phyloP scores from a whole-genome alignment of 92 coral and sea anemone species.

The Galaxea fascicularis region DNA sequence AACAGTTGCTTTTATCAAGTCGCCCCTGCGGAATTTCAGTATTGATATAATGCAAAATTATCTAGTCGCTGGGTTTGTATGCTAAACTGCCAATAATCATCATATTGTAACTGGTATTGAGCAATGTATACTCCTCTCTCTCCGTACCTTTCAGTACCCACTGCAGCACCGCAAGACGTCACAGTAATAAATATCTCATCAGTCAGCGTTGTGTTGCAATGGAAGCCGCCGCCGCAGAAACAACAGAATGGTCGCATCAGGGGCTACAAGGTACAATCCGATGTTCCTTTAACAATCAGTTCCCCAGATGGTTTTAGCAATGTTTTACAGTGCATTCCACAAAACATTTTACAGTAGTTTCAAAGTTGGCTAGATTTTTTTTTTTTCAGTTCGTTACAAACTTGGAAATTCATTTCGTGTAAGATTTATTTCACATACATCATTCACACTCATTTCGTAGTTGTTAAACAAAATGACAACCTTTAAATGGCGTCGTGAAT shows the following conservation, averaged over 20 bases:
- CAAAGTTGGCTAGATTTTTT: too few relatives aligned
- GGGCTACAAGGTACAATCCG: slow-evolving; percentile 69
- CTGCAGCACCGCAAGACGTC: slow-evolving; percentile 84
- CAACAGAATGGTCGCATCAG: slow-evolving; percentile 88
- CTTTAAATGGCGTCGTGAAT: too few relatives aligned
- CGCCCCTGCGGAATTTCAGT: too few relatives aligned
- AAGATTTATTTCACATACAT: too few relatives aligned
- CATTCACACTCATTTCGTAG: too few relatives aligned
- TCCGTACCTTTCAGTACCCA: slow-evolving; percentile 70
- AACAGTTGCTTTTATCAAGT: too few relatives aligned
- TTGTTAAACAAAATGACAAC: too few relatives aligned
- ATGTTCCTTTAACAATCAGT: neutral
- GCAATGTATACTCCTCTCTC: neutral
- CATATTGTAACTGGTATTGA: neutral
- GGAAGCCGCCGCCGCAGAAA: slow-evolving; percentile 97
- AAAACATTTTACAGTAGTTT: too few relatives aligned
- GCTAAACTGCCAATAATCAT: neutral
- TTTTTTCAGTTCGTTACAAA: too few relatives aligned
- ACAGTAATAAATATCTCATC: slow-evolving; percentile 76
- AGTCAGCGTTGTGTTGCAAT: slow-evolving; percentile 84
- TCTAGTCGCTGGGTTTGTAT: too few relatives aligned
- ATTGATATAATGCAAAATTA: too few relatives aligned
- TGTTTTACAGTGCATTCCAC: neutral
- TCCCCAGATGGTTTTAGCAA: neutral
- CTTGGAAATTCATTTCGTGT: too few relatives aligned